These are phyloP conservation scores for Sebastes glaucus DNA, from an alignment of 2,797 vertebrate genomes.

Conservation along the genomic window DNA sequence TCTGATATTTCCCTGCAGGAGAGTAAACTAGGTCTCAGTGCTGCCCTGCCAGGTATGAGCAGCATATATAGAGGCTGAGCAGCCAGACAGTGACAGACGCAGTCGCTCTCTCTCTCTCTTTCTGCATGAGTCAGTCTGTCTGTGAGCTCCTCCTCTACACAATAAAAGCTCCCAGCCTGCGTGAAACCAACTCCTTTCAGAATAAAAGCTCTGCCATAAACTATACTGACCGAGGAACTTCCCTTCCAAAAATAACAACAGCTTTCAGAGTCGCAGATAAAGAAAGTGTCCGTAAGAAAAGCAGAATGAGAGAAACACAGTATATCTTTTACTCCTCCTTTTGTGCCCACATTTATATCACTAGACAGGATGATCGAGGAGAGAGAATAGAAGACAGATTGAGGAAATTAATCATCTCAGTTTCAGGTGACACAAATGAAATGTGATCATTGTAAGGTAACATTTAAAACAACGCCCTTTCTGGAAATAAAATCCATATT, in stretches of 20 bases:
- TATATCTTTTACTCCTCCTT: background rate
- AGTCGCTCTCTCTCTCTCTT: conserved; percentile 17
- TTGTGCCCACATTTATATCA: background rate
- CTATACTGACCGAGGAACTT: conserved; percentile 19
- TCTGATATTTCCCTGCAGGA: conserved; percentile 65
- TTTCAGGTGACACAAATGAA: conserved; percentile 20
- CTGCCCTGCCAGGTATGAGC: conserved; percentile 78
- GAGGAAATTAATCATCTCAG: conserved; percentile 12
- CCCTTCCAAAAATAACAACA: conserved; percentile 22
- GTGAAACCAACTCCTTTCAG: conserved; percentile 73
- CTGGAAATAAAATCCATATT: conserved; percentile 26
- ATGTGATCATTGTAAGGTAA: conserved; percentile 6
- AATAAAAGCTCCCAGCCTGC: conserved; percentile 63
- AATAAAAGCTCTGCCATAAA: conserved; percentile 82
- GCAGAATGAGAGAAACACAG: background rate
- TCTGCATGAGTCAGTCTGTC: conserved; percentile 76
- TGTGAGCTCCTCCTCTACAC: conserved; percentile 67
- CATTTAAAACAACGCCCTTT: background rate
- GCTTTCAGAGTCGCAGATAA: background rate
- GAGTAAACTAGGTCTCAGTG: conserved; percentile 38
- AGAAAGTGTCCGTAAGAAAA: background rate
- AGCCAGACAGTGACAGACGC: conserved; percentile 79
- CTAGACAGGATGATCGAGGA: conserved; percentile 4
- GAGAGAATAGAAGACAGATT: background rate
- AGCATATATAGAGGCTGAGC: conserved; percentile 83